Evolutionary conservation across 2,888 invertebrate species (phyloP).

Genomic region (Erebia ligea): DNA sequence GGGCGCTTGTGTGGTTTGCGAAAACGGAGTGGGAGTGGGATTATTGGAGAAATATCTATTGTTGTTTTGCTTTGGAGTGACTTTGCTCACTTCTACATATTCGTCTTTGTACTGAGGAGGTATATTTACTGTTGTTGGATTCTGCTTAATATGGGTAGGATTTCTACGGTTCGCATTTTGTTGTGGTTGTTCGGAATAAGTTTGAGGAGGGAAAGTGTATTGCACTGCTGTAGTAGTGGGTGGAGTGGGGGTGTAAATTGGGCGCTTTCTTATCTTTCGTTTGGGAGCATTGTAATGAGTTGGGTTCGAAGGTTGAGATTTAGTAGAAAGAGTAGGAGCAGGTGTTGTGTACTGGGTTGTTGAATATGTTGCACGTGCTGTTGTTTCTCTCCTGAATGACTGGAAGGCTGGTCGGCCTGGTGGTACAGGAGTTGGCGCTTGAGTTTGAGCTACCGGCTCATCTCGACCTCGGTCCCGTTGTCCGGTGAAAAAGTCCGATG

Average conservation of each 20-base stretch:
- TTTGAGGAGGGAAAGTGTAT: slow-evolving; percentile 53
- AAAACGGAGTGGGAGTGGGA: slow-evolving; percentile 58
- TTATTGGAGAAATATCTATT: slow-evolving; percentile 57
- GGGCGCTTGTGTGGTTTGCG: slow-evolving; percentile 56
- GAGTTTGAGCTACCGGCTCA: slow-evolving; percentile 52
- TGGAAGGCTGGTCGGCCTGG: slow-evolving; percentile 56
- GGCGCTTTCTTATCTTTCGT: slow-evolving; percentile 73
- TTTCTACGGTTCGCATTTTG: slow-evolving; percentile 54
- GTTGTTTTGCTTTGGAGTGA: slow-evolving; percentile 65
- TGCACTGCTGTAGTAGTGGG: slow-evolving; percentile 58
- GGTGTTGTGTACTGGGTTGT: slow-evolving; percentile 54
- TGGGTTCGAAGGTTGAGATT: slow-evolving; percentile 46
- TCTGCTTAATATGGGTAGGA: slow-evolving; percentile 53
- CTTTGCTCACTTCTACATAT: slow-evolving; percentile 76
- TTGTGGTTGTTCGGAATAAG: slow-evolving; percentile 54
- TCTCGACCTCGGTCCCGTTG: slow-evolving; percentile 76
- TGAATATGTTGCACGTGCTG: slow-evolving; percentile 64
- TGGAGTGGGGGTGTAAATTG: slow-evolving; percentile 60
- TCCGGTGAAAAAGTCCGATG: slow-evolving; percentile 89
- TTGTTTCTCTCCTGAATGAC: slow-evolving; percentile 70
- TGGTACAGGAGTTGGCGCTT: slow-evolving; percentile 45
- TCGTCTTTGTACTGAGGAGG: slow-evolving; percentile 74
- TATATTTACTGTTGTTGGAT: slow-evolving; percentile 51
- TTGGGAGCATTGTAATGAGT: slow-evolving; percentile 63
- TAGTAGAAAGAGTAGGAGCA: slow-evolving; percentile 42